These are phyloP conservation scores for Chrysodeixis includens DNA, from an alignment of 2,888 invertebrate species.

Conservation along the genomic window DNA sequence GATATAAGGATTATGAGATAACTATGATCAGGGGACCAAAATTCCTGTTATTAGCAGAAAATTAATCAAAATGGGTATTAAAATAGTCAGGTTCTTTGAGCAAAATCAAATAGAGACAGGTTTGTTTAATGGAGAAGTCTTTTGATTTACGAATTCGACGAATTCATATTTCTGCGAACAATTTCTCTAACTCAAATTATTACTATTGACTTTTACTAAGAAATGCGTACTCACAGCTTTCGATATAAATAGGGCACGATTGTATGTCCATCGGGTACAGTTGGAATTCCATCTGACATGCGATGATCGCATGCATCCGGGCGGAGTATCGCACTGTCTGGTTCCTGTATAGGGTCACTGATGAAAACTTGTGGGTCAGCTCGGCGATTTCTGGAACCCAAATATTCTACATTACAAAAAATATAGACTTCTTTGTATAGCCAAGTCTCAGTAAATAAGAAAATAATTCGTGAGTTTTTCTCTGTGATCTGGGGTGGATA, in stretches of 20 bases:
- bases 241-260: constrained; percentile 94
- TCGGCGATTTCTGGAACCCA: constrained; percentile 93
- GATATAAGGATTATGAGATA: not conserved
- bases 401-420: not conserved
- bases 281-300: constrained; percentile 96
- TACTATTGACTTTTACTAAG: not conserved
- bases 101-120: too few species aligned
- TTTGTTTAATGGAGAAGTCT: not conserved
- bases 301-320: constrained; percentile 95
- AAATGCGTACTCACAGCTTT: constrained; percentile 92
- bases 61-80: too few species aligned
- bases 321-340: constrained; percentile 94
- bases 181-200: too few species aligned
- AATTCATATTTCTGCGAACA: not conserved
- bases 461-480: not conserved
- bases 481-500: not conserved
- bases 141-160: not conserved
- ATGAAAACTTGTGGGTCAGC: constrained; percentile 94
- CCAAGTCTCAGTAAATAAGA: not conserved
- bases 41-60: too few species aligned
- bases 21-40: too few species aligned
- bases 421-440: too few species aligned
- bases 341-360: constrained; percentile 94
- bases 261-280: constrained; percentile 96
- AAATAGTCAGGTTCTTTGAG: too few species aligned